Percentiles rank a stretch among this genome's conserved stretches.
These are phyloP conservation scores for Steinernema carpocapsae DNA, from an alignment of 2,888 invertebrate species.

Conservation along the genomic window DNA sequence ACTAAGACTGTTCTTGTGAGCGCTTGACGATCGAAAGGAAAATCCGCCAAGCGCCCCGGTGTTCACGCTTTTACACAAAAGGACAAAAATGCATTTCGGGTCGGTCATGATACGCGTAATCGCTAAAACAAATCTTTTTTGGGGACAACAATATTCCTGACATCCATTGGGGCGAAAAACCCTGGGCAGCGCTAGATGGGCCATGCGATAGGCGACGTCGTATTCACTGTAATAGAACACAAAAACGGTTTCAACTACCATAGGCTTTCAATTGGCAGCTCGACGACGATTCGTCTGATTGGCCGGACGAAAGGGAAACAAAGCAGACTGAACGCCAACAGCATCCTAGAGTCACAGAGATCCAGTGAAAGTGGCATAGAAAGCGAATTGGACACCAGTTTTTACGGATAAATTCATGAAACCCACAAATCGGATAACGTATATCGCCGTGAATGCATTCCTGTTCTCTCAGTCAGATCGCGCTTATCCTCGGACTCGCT, in stretches of 20 bases:
- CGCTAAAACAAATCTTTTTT: conserved; percentile 28
- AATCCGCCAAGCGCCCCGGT: neutral
- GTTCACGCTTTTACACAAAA: neutral
- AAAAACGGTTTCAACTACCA: conserved; percentile 26
- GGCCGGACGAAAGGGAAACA: conserved; percentile 17
- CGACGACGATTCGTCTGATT: neutral
- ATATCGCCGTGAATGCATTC: conserved; percentile 27
- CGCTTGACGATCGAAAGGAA: conserved; percentile 5
- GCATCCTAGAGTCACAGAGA: conserved; percentile 1
- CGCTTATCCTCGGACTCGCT: conserved; percentile 19
- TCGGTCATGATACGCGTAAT: neutral
- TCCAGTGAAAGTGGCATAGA: conserved; percentile 29
- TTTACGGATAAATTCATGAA: conserved; percentile 23
- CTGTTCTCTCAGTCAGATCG: conserved; percentile 31
- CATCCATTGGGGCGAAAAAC: conserved; percentile 22
- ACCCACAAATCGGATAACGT: conserved; percentile 34
- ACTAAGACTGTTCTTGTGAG: neutral
- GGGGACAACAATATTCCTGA: conserved; percentile 32
- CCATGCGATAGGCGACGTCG: conserved; percentile 30
- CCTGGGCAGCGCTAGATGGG: conserved; percentile 22
- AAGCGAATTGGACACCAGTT: conserved; percentile 12
- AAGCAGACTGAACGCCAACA: neutral
- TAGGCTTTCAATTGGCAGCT: conserved; percentile 26
- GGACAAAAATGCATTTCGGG: conserved; percentile 13
- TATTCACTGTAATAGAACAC: conserved; percentile 25